Percentiles rank a stretch among this genome's conserved stretches.
Conservation (phyloP, 2,797 vertebrate species). For the Siniperca scherzeri region DNA sequence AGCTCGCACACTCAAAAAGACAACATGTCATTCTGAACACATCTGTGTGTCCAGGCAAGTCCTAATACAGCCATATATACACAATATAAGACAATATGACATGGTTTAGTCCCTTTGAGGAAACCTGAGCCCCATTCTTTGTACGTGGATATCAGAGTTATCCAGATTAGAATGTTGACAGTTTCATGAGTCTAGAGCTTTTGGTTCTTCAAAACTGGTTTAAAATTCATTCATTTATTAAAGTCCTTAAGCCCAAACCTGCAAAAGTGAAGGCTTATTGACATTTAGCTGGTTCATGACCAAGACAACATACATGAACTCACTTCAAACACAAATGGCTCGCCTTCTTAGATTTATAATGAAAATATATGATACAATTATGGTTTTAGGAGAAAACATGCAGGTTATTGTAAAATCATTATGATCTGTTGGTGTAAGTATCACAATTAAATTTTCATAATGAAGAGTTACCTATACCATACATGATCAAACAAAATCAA, state of each 20-base stretch:
- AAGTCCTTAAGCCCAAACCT: not conserved
- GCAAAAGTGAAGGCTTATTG: not conserved
- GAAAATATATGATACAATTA: no score
- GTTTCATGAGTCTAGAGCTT: not conserved
- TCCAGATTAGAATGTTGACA: no score
- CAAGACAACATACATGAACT: not conserved
- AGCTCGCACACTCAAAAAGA: conserved; percentile 36
- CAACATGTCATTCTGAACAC: conserved; percentile 47
- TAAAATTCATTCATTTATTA: no score
- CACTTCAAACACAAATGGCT: not conserved
- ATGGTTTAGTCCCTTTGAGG: not conserved
- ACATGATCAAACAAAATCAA: no score
- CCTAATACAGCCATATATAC: conserved; percentile 1
- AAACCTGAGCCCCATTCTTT: not conserved
- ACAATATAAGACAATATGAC: not conserved
- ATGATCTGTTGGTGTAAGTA: no score
- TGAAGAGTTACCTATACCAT: no score
- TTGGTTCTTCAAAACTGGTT: not conserved
- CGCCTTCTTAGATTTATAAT: no score
- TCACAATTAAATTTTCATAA: no score
- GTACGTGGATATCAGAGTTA: not conserved
- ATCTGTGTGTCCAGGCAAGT: conserved; percentile 47
- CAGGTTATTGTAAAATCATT: no score
- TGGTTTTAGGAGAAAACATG: no score
- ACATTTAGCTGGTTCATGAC: not conserved